Percentiles rank a stretch among this genome's conserved stretches.
Evolutionary conservation across 2,888 invertebrate genomes (phyloP).

Genomic region (Pseudanteris insignis): DNA sequence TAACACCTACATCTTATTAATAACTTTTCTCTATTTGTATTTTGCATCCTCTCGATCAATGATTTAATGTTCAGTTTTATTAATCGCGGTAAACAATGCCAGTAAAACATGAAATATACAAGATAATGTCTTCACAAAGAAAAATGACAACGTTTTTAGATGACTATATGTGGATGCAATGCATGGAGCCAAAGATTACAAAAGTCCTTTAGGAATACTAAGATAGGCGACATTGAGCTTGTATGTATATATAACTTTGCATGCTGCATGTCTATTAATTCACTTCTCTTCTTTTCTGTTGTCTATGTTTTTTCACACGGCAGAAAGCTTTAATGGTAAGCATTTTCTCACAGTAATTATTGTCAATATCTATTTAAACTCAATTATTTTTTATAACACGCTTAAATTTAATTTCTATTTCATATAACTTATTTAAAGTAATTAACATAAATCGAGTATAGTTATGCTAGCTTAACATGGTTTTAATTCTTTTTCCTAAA

Average conservation of each 20-base stretch:
- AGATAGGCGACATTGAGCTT: constrained; percentile 65
- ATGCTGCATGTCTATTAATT: constrained; percentile 59
- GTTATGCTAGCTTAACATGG: background rate
- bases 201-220: constrained; percentile 64
- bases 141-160: constrained; percentile 60
- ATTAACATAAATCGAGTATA: no score
- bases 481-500: constrained; percentile 4
- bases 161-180: constrained; percentile 64
- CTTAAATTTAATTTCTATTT: background rate
- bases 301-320: constrained; percentile 47
- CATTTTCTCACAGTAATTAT: constrained; percentile 36
- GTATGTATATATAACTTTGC: constrained; percentile 64
- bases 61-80: no score
- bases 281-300: constrained; percentile 44
- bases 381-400: background rate
- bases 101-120: constrained; percentile 4
- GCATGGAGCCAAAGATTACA: constrained; percentile 64
- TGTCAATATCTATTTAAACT: background rate
- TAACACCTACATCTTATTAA: no score
- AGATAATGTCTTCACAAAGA: no score
- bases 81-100: no score
- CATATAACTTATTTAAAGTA: background rate
- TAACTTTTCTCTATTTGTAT: no score
- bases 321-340: constrained; percentile 67
- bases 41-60: no score